Percentiles rank a stretch among this genome's conserved stretches.
phyloP scores from a whole-genome alignment of 1,140 invertebrate genomes.

The Rhizoglyphus robini region DNA sequence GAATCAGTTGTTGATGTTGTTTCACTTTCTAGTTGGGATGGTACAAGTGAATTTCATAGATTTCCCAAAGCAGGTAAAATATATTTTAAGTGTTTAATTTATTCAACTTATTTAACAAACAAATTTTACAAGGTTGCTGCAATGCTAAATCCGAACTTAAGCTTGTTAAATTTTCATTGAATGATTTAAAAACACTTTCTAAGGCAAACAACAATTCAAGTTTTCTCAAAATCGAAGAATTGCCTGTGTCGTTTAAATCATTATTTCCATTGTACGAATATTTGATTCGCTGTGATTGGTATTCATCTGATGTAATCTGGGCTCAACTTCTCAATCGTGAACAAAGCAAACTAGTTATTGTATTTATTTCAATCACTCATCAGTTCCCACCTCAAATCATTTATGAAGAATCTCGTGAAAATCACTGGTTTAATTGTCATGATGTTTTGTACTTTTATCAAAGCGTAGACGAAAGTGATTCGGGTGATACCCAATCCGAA shows the following conservation, averaged over 20 bases:
- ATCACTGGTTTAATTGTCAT: slow-evolving; percentile 75
- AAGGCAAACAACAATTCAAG: neutral
- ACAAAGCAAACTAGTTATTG: slow-evolving; percentile 60
- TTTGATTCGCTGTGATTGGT: slow-evolving; percentile 82
- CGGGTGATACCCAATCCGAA: neutral
- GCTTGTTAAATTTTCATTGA: slow-evolving; percentile 17
- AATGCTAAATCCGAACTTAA: slow-evolving; percentile 23
- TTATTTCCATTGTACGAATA: slow-evolving; percentile 87
- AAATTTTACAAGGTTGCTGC: neutral
- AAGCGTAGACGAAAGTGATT: slow-evolving; percentile 34
- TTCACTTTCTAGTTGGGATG: slow-evolving; percentile 65
- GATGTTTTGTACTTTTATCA: slow-evolving; percentile 70
- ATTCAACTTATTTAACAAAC: slow-evolving; percentile 13
- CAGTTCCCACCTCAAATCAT: slow-evolving; percentile 40
- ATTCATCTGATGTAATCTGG: slow-evolving; percentile 75
- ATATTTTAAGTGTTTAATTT: neutral
- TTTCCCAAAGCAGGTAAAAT: slow-evolving; percentile 68
- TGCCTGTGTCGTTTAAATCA: slow-evolving; percentile 52
- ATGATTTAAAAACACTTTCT: neutral
- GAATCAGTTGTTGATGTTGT: slow-evolving; percentile 84
- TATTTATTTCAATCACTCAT: slow-evolving; percentile 34
- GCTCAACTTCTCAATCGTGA: slow-evolving; percentile 67
- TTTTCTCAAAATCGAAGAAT: slow-evolving; percentile 34
- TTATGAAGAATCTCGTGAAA: slow-evolving; percentile 50
- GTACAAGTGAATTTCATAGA: slow-evolving; percentile 69